Percentiles rank a stretch among this genome's conserved stretches.
These are phyloP conservation scores for Sander lucioperca DNA, from an alignment of 2,113 vertebrate species.

Conservation along the genomic window DNA sequence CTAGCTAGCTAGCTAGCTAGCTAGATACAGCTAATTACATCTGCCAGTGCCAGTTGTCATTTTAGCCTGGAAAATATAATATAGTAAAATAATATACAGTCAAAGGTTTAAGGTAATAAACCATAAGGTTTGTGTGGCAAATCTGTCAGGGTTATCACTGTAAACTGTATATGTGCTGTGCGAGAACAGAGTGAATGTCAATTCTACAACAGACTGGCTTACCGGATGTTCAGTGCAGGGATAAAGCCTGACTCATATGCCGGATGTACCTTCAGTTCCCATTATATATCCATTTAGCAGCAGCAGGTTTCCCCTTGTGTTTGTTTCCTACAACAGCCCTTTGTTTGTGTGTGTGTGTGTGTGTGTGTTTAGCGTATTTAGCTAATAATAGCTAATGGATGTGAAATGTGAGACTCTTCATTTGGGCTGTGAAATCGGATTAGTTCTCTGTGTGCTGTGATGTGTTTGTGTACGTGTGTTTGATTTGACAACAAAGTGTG, in stretches of 20 bases:
- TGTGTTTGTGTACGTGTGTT: constrained; percentile 5
- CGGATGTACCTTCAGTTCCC: no score
- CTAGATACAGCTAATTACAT: neutral
- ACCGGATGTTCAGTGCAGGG: no score
- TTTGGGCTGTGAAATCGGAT: constrained; percentile 65
- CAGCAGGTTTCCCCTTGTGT: constrained; percentile 39
- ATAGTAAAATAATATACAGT: neutral
- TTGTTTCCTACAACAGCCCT: constrained; percentile 9
- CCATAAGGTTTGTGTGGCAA: neutral
- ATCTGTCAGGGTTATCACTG: neutral
- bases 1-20: neutral
- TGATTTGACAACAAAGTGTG: neutral
- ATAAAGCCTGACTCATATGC: no score
- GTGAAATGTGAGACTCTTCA: constrained; percentile 47
- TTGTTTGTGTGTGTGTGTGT: constrained; percentile 14
- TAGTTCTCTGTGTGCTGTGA: constrained; percentile 35
- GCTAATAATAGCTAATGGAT: constrained; percentile 66
- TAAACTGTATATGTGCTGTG: neutral
- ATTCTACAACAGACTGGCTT: neutral
- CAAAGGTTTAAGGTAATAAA: no score
- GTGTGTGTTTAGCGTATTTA: constrained; percentile 23
- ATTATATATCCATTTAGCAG: constrained; percentile 5
- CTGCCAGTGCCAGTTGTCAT: neutral
- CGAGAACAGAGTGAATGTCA: neutral
- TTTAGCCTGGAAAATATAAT: neutral